Evolutionary conservation across 2,888 invertebrate genomes (phyloP).

Genomic region (Eremobia ochroleuca): DNA sequence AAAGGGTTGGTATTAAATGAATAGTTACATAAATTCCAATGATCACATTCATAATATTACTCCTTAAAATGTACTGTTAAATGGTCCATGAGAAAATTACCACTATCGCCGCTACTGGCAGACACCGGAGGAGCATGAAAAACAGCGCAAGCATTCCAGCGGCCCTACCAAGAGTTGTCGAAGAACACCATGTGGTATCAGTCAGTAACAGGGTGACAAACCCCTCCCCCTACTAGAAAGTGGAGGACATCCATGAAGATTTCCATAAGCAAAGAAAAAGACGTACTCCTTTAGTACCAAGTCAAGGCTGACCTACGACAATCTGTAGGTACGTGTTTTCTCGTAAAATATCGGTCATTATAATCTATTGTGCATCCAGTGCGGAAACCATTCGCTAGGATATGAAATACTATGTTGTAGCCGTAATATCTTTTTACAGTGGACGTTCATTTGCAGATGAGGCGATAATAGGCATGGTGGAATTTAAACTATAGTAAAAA

Average conservation of each 20-base stretch:
- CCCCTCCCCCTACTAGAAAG: background rate
- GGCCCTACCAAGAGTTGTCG: background rate
- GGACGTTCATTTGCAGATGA: background rate
- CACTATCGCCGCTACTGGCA: too few relatives aligned
- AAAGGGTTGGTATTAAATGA: background rate
- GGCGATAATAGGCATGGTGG: too few relatives aligned
- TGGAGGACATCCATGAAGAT: background rate
- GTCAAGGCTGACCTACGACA: conserved; percentile 32
- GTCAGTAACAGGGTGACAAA: background rate
- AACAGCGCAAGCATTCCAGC: background rate
- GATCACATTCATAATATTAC: background rate
- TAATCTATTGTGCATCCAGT: background rate
- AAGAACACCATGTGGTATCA: background rate
- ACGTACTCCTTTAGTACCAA: background rate
- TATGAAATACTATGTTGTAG: conserved; percentile 15
- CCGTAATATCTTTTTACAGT: background rate
- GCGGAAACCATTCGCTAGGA: background rate
- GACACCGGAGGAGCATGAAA: background rate
- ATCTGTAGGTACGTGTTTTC: conserved; percentile 8
- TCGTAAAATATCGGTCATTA: conserved; percentile 12
- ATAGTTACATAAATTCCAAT: background rate
- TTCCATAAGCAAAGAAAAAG: background rate
- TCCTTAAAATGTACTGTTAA: background rate
- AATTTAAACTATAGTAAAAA: background rate
- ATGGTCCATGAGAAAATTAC: background rate